Base-by-base conservation (phyloP, 2,113 vertebrate genomes). In the Triplophysa dalaica region DNA sequence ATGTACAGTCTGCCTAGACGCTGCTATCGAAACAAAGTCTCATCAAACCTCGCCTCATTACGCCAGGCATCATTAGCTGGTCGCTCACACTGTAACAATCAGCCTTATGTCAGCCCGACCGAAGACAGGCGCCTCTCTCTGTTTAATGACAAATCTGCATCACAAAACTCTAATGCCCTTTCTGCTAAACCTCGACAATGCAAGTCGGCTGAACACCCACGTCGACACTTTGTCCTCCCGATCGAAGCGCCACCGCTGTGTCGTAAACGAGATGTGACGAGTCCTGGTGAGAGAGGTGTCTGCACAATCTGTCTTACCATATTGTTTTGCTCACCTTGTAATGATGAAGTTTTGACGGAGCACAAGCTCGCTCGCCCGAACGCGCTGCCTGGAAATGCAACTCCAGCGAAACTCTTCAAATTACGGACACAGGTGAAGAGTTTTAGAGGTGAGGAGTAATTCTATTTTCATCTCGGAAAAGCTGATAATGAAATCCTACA, bases 231-330 rank as follows among this genome's bases (percentile, higher is more conserved):
- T 78, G 67, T 70, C 80, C n/a, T 26, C 75, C 81, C 81, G 58
- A 77, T 75, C 81, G 87, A 88, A 89, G 87, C 84, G 77, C 82
- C 70, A 83, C 87, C 84, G 70, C 90, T 89, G 89, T 78, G 91
- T 85, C 84, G 89, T 84, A 92, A 91, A 92, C 88, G 82, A 91
- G 90, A 91, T 86, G 87, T 88, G 83, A 88, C 79, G 86, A 83
- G 81, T 85, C 89, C 89, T 79, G 89, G 87, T 77, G 90, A 90
- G 89, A 89, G 85, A 89, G 85, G 80, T 67, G 83, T 84, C 84
- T 69, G 86, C 69, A 77, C 84, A 87, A 81, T 86, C 85, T 78
- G 87, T 87, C 82, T 87, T 22, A 61, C 75, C 75, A 48, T 67
- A 82, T 86, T 64, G 82, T 68, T 76, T 64, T 73, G 84, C 86